These are phyloP conservation scores for Garrulus glandarius DNA, from an alignment of 2,797 vertebrate species.

Conservation along the genomic window DNA sequence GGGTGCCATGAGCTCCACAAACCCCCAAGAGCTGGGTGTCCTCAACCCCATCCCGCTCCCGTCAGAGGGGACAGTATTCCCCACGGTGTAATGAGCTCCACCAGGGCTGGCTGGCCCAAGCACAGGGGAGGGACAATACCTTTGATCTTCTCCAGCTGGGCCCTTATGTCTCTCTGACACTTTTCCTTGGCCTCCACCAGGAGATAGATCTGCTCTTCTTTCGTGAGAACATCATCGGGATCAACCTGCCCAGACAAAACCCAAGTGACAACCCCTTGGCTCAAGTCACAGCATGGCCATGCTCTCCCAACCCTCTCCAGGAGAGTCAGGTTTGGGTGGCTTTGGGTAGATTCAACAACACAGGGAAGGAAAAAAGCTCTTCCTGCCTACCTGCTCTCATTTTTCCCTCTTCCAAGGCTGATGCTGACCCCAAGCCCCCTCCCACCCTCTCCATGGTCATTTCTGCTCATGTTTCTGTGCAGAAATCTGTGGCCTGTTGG, in stretches of 20 bases:
- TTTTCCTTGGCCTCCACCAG: slow-evolving; percentile 82
- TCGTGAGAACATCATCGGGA: slow-evolving; percentile 87
- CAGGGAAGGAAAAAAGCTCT: not conserved
- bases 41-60: not conserved
- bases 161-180: slow-evolving; percentile 80
- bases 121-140: slow-evolving; percentile 48
- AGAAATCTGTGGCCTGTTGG: rapidly evolving
- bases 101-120: rapidly evolving
- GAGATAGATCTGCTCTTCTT: slow-evolving; percentile 89
- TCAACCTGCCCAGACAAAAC: slow-evolving; percentile 77
- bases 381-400: not conserved
- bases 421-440: not conserved
- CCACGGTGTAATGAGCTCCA: rapidly evolving
- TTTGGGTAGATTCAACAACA: not conserved
- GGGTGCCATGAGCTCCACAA: not conserved
- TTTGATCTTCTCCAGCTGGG: slow-evolving; percentile 73
- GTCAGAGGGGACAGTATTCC: not conserved
- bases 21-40: not conserved
- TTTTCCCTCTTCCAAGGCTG: not conserved
- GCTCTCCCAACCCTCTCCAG: not conserved
- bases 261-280: rapidly evolving
- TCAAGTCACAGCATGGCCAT: rapidly evolving
- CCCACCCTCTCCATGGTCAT: not conserved
- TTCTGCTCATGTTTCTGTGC: not conserved
- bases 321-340: no score